Evolutionary conservation across 92 coral and sea anemone genomes (phyloP).

Genomic region (Zoanthus solanderi): DNA sequence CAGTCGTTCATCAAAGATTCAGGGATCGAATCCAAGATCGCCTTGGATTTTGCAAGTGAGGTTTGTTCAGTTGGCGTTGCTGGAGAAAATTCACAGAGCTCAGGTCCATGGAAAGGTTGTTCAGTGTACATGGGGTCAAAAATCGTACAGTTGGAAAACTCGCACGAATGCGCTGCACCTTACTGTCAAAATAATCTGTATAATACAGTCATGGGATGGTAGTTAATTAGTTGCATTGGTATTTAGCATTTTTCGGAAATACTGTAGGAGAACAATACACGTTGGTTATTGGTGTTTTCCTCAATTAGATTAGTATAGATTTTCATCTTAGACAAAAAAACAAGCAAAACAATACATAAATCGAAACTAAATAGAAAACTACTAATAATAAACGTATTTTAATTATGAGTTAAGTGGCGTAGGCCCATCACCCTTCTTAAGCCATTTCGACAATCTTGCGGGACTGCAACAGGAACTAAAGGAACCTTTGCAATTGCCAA

Average conservation of each 20-base stretch:
- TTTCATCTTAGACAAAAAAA: conserved; percentile 40
- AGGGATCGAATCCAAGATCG: conserved; percentile 34
- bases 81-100: background rate
- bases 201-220: background rate
- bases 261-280: background rate
- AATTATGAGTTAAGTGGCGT: no score
- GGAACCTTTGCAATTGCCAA: no score
- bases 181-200: background rate
- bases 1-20: conserved; percentile 23
- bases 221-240: background rate
- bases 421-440: no score
- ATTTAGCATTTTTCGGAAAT: background rate
- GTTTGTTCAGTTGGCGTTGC: conserved; percentile 46
- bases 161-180: conserved; percentile 32
- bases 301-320: background rate
- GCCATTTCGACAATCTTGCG: no score
- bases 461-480: no score
- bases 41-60: conserved; percentile 30
- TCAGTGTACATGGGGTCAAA: conserved; percentile 45
- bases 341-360: background rate
- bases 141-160: conserved; percentile 23
- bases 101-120: conserved; percentile 35
- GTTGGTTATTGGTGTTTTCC: conserved; percentile 12
- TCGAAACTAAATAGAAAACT: no score
- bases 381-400: no score